Base-by-base conservation (phyloP, 2,888 invertebrate species). In the Acleris holmiana region DNA sequence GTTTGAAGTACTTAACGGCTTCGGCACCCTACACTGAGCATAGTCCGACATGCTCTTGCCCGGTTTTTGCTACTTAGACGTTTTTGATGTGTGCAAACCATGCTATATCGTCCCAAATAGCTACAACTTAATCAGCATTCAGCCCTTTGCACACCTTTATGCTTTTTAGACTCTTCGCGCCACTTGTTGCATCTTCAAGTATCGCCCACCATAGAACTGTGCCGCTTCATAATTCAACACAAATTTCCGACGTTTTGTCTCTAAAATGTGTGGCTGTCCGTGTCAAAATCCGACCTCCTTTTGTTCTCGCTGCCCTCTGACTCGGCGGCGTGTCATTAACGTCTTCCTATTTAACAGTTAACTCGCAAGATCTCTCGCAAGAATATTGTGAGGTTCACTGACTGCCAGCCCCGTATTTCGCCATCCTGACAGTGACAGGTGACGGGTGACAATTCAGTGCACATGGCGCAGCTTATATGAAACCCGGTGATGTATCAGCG, bases 281-380 rank as follows among this genome's bases (percentile, higher is more conserved):
- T 66, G 68, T 69, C 55, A 67, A 67, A 55, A 68, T 67, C 54
- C 72, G 71, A 73, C 73, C 74, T 70, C 68, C 58, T 70, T 73
- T 75, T 61, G 69, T 68, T 73, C 67, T 55, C 64, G 54, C 55
- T 66, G 72, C 71, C 73, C 74, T 67, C 55, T 59, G 49, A 54
- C 64, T 48, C 17, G 15, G 65, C 49, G 48, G 46, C 60, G 59
- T 54, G 48, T 44, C 54, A 65, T 59, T 65, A 65, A 48, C 65
- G 49, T 60, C 60, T 46, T 15, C 21, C 44, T 55, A 55, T 59
- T 53, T 21, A 44, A 59, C 55, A 15, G 55, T 55, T 23, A 7
- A 54, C 25, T 50, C 29, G 46, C 53, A 23, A 64, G 47, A 53
- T 58, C 10, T 47, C 58, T 21, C 8, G 50, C 10, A 56, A 55